Conservation (phyloP, 2,797 vertebrate species). For the Crocidura indochinensis region DNA sequence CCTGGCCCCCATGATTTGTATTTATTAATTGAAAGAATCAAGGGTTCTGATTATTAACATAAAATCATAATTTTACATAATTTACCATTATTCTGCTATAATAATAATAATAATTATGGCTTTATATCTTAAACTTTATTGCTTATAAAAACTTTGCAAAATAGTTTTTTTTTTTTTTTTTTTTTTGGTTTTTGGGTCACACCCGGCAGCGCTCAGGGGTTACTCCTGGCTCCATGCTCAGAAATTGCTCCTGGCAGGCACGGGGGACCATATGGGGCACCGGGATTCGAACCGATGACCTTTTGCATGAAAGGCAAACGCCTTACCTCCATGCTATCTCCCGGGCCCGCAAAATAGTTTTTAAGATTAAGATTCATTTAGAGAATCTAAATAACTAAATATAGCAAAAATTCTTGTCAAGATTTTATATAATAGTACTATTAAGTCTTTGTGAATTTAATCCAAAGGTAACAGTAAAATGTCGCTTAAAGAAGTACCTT, state of each 20-base stretch:
- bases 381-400: not conserved
- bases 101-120: not conserved
- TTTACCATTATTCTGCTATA: not conserved
- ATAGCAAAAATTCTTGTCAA: not conserved
- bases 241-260: no score
- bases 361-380: not conserved
- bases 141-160: conserved; percentile 21
- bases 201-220: no score
- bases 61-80: not conserved
- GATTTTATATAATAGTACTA: not conserved
- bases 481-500: not conserved
- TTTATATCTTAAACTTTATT: not conserved
- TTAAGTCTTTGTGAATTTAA: conserved; percentile 18
- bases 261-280: no score
- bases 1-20: not conserved
- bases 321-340: no score
- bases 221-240: no score
- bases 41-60: not conserved
- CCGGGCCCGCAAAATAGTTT: conserved; percentile 22
- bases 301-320: no score
- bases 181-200: no score
- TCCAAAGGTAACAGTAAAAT: not conserved
- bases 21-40: not conserved
- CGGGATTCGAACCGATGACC: no score
- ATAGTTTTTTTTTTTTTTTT: conserved; percentile 4